Conservation (phyloP, 1,140 invertebrate genomes). For the Leptopilina boulardi region DNA sequence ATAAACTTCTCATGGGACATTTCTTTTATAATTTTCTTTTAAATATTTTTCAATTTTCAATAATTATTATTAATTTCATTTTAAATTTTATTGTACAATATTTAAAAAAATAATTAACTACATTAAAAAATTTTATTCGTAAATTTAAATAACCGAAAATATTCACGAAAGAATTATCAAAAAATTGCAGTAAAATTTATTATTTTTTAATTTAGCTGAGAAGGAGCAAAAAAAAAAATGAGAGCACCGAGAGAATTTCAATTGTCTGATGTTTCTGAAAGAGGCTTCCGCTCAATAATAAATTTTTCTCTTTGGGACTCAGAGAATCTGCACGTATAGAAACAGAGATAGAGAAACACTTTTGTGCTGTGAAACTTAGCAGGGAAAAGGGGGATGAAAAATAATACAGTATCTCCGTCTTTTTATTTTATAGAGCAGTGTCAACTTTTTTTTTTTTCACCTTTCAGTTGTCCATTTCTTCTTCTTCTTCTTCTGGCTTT, state of each 20-base stretch:
- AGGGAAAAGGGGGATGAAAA: not conserved
- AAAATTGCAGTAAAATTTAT: slow-evolving; percentile 14
- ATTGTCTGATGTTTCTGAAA: slow-evolving; percentile 5
- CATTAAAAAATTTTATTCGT: no score
- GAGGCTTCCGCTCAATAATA: slow-evolving; percentile 12
- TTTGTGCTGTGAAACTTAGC: not conserved
- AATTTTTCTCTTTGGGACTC: slow-evolving; percentile 4
- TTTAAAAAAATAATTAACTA: no score
- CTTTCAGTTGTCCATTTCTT: not conserved
- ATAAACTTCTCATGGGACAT: no score
- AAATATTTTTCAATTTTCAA: no score
- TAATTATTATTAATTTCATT: no score
- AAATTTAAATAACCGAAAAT: no score
- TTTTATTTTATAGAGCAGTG: not conserved
- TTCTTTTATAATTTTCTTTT: no score
- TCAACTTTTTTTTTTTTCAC: not conserved
- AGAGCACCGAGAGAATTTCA: not conserved
- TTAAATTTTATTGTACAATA: no score
- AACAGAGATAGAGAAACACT: not conserved
- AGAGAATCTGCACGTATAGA: not conserved
- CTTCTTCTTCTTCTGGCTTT: not conserved
- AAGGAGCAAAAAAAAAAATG: slow-evolving; percentile 9
- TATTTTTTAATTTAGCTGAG: not conserved
- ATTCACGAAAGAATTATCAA: no score
- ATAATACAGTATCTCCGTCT: not conserved